A percentile compares a stretch with the other conserved stretches of the same genome.
Evolutionary conservation across 23 tunicate genomes (phyloP).

Genomic region (Aplidium turbinatum): DNA sequence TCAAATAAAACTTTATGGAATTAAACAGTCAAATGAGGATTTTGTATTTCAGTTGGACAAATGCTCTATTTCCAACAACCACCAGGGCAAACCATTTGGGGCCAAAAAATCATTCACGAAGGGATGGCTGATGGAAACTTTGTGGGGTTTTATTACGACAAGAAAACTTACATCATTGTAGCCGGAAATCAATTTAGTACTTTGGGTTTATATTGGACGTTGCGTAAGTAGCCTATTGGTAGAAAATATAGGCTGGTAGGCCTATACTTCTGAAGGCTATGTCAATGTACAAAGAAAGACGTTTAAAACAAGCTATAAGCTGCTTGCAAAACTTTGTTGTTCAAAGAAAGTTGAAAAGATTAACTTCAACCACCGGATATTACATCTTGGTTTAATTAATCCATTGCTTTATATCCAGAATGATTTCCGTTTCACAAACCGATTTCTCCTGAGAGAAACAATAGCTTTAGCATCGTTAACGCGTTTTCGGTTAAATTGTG

Average conservation of each 20-base stretch:
- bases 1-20: no score
- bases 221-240: constrained; percentile 44
- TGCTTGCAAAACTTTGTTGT: not conserved
- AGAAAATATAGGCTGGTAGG: no score
- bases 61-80: constrained; percentile 92
- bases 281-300: not conserved
- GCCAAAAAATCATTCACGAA: constrained; percentile 77
- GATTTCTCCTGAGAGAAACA: no score
- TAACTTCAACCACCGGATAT: not conserved
- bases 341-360: not conserved
- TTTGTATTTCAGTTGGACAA: constrained; percentile 88
- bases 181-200: constrained; percentile 87
- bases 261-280: no score
- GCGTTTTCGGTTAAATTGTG: no score
- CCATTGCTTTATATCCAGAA: no score
- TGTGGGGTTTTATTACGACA: constrained; percentile 57
- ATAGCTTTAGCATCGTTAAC: no score
- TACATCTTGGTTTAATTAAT: not conserved
- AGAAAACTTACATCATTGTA: constrained; percentile 70
- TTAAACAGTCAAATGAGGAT: no score
- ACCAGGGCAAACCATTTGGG: constrained; percentile 71
- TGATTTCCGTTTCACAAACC: no score
- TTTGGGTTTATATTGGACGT: constrained; percentile 86
- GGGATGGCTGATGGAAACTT: constrained; percentile 98
- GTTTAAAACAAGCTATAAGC: not conserved